Evolutionary conservation across 2,888 invertebrate species (phyloP).

Genomic region (Anarsia innoxiella): DNA sequence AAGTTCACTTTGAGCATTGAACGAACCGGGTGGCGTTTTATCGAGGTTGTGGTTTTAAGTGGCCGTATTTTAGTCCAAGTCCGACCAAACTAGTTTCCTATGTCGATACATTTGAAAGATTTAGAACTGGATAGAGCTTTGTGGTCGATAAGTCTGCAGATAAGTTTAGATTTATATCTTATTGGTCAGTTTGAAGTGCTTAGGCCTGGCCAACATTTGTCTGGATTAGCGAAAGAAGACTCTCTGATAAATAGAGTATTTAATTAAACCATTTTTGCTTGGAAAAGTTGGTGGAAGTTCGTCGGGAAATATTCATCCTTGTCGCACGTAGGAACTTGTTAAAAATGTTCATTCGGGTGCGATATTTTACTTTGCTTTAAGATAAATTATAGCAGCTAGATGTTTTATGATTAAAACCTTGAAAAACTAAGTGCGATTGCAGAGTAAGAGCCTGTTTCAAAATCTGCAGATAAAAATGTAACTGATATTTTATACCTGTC

Average conservation of each 20-base stretch:
- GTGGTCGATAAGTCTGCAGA: slow-evolving; percentile 25
- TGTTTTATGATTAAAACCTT: too few relatives aligned
- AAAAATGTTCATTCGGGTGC: too few relatives aligned
- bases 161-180: too few relatives aligned
- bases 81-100: slow-evolving; percentile 19
- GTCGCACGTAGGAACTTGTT: neutral
- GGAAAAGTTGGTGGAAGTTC: neutral
- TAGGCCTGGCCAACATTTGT: slow-evolving; percentile 4
- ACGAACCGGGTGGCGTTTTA: slow-evolving; percentile 9
- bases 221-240: slow-evolving; percentile 9
- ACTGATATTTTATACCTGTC: too few relatives aligned
- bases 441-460: too few relatives aligned
- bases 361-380: too few relatives aligned
- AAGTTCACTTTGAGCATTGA: slow-evolving; percentile 28
- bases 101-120: slow-evolving; percentile 28
- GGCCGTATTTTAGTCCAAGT: slow-evolving; percentile 24
- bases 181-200: slow-evolving; percentile 2
- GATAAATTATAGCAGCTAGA: too few relatives aligned
- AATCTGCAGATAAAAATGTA: too few relatives aligned
- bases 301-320: neutral
- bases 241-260: neutral
- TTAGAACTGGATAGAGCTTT: slow-evolving; percentile 26
- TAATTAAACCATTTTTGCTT: slow-evolving; percentile 10
- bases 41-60: slow-evolving; percentile 15
- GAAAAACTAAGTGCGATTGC: too few relatives aligned